A percentile compares a stretch with the other conserved stretches of the same genome.
These are phyloP conservation scores for Lasioglossum morio DNA, from an alignment of 2,888 invertebrate species.

Conservation along the genomic window DNA sequence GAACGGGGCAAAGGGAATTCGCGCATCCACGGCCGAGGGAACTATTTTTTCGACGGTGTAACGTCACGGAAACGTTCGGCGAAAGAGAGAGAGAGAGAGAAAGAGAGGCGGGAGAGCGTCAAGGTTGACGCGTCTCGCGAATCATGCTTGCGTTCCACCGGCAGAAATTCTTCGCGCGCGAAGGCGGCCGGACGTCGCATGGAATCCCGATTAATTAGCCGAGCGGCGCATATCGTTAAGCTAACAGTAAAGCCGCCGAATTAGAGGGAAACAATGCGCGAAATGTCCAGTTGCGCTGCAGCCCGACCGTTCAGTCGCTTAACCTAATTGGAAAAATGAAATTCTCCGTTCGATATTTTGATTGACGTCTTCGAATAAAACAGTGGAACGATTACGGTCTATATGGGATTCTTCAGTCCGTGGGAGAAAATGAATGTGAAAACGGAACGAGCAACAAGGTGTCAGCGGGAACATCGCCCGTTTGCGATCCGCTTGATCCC, in stretches of 20 bases:
- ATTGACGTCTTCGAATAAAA: too few species aligned
- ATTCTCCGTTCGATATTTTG: background rate
- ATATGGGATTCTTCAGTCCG: too few species aligned
- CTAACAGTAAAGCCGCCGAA: conserved; percentile 55
- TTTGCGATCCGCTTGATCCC: conserved; percentile 2
- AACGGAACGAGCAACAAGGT: background rate
- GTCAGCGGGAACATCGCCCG: background rate
- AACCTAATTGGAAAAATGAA: background rate
- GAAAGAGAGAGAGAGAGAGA: background rate
- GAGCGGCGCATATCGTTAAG: conserved; percentile 50
- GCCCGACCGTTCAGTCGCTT: background rate
- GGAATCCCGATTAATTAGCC: conserved; percentile 62
- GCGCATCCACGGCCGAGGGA: background rate
- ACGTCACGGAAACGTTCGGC: conserved; percentile 33
- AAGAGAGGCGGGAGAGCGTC: conserved; percentile 12
- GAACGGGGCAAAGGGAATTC: conserved; percentile 8
- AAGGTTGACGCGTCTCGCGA: conserved; percentile 46
- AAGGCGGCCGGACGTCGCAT: conserved; percentile 59
- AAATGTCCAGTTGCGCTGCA: background rate
- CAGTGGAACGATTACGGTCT: too few species aligned
- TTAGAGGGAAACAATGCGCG: conserved; percentile 53
- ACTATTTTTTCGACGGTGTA: background rate
- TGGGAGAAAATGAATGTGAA: background rate
- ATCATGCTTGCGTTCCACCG: conserved; percentile 17
- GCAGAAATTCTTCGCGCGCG: conserved; percentile 52